Evolutionary conservation across 2,113 vertebrate species (phyloP).

Genomic region (Oceanodroma tethys): DNA sequence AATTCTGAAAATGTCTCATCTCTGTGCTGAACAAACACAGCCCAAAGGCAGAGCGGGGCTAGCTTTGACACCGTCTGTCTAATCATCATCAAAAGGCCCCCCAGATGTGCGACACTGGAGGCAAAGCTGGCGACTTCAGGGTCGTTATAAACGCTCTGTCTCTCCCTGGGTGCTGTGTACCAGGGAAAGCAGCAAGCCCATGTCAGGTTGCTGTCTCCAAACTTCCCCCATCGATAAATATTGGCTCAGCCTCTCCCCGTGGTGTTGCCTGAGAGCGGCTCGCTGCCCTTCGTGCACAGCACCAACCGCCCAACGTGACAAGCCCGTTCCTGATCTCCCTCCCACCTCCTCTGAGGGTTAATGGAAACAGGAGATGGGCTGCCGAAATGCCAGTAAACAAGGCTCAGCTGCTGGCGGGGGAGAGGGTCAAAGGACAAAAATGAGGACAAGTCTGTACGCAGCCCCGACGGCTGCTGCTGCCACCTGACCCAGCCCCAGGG

Average conservation of each 20-base stretch:
- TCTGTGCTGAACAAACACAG: neutral
- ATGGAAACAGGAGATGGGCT: constrained; percentile 36
- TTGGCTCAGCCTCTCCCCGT: neutral
- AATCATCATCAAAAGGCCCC: neutral
- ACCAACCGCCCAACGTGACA: neutral
- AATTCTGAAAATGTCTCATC: constrained; percentile 48
- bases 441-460: constrained; percentile 1
- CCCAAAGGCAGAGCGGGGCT: neutral
- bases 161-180: neutral
- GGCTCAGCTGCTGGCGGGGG: neutral
- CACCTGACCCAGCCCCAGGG: constrained; percentile 7
- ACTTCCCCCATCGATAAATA: neutral
- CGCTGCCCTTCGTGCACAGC: accelerated
- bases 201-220: neutral
- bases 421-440: constrained; percentile 54
- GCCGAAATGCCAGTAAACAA: neutral
- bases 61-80: constrained; percentile 6
- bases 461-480: neutral
- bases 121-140: neutral
- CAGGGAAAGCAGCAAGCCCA: neutral
- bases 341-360: neutral
- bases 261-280: neutral
- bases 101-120: neutral
- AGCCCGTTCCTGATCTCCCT: neutral
- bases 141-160: neutral